Conservation (phyloP, 2,797 vertebrate species). For the Catharus ustulatus region DNA sequence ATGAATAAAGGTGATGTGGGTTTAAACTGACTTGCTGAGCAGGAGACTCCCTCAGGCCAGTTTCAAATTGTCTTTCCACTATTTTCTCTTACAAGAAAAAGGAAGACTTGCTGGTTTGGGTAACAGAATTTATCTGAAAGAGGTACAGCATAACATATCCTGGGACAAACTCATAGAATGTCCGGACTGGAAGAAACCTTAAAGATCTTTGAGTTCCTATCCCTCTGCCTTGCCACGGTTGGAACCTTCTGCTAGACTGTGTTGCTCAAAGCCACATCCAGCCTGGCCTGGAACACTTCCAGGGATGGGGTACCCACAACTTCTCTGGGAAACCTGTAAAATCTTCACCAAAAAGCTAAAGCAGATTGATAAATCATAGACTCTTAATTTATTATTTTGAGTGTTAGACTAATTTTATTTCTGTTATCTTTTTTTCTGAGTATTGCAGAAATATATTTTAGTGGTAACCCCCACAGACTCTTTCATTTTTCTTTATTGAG, state of each 20-base stretch:
- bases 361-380: background rate
- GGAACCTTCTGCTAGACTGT: background rate
- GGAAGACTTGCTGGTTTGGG: background rate
- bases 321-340: background rate
- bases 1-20: background rate
- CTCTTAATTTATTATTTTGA: background rate
- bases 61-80: background rate
- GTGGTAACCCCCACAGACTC: background rate
- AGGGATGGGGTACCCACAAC: background rate
- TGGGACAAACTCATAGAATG: background rate
- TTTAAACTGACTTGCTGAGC: background rate
- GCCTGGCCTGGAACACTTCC: background rate
- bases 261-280: background rate
- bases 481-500: background rate
- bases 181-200: background rate
- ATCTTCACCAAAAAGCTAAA: background rate
- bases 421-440: background rate
- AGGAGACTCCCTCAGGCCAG: background rate
- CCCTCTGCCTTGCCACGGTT: background rate
- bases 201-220: background rate
- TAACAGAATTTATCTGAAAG: background rate
- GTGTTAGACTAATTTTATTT: background rate
- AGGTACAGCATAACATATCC: background rate
- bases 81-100: background rate
- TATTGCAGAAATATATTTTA: background rate